A percentile compares a stretch with the other conserved stretches of the same genome.
Evolutionary conservation across 2,888 invertebrate genomes (phyloP).

Genomic region (Caenorhabditis wallacei): DNA sequence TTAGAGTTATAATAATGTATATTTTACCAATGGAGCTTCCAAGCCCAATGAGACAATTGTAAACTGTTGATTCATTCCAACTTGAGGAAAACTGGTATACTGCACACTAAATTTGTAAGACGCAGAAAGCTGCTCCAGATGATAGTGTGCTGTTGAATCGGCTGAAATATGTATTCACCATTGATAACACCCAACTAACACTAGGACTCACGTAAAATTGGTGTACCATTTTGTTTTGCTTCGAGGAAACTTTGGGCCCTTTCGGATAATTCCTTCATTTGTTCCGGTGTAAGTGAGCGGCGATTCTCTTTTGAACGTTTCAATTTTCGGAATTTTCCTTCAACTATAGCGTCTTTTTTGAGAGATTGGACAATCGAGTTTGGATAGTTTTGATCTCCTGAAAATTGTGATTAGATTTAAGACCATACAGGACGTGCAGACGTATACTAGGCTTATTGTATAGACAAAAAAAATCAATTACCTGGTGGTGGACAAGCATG

Average conservation of each 20-base stretch:
- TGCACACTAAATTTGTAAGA: slow-evolving; percentile 77
- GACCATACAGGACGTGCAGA: too few species aligned
- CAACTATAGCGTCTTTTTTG: slow-evolving; percentile 75
- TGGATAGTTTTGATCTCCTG: slow-evolving; percentile 77
- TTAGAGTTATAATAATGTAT: not conserved
- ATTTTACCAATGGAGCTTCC: slow-evolving; percentile 74
- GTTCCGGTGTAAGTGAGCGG: slow-evolving; percentile 44
- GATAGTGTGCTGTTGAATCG: not conserved
- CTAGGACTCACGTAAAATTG: not conserved
- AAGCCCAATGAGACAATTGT: slow-evolving; percentile 78
- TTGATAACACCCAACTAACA: not conserved
- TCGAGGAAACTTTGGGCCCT: slow-evolving; percentile 9
- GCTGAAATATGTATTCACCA: slow-evolving; percentile 4
- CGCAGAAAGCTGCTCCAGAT: slow-evolving; percentile 57
- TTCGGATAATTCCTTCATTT: slow-evolving; percentile 46
- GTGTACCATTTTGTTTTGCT: not conserved
- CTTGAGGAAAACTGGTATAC: slow-evolving; percentile 79
- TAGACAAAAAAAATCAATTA: slow-evolving; percentile 6
- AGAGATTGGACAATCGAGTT: slow-evolving; percentile 74
- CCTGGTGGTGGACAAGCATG: slow-evolving; percentile 82
- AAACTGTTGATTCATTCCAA: slow-evolving; percentile 53
- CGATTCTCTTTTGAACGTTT: slow-evolving; percentile 62
- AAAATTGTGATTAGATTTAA: slow-evolving; percentile 40
- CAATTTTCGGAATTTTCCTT: slow-evolving; percentile 64
- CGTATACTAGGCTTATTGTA: too few species aligned